Base-by-base conservation (phyloP, 2,797 vertebrate genomes). In the Acipenser transmontanus region DNA sequence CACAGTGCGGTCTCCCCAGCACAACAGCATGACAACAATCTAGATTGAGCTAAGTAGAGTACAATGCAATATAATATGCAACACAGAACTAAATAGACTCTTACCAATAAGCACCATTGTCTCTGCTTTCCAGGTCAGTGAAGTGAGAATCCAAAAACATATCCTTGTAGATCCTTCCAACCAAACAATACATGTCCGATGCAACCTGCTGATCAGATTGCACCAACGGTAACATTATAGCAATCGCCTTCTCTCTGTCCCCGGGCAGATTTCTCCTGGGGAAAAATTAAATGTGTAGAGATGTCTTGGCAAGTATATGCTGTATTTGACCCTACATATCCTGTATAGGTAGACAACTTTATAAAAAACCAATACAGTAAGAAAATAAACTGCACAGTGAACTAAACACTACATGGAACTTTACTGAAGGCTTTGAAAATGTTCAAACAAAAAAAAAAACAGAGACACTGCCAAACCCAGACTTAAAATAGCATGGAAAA, bases 141-240 rank as follows among this genome's bases (percentile, higher is more conserved):
- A 97, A 99, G 73, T 93, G 92, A 47, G 97, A 98, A 78, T 99
- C 96, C 82, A 98, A 84, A 85, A 98, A 99, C 72, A 80, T 93
- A 81, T 99, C 97, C 83, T 96, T 98, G 73, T 98, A 98, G 86
- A 99, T 97, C 48, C 96, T 91, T 66, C 97, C 97, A 73, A 98
- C 91, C 34, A 99, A 81, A 77, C 97, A 99, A 81, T 97, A 98
- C 85, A 99, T 93, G 81, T 99, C 97, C 1, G 97, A 99, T 64
- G 97, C 94, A 34, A 95, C 94, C 77, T 99, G 95, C 64, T 90
- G 92, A 70, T 96, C 91, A 3, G 81, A 87, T 72, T 97, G 84
- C 70, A 98, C 95, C 77, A 99, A 80, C 0, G 94, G 95, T 77
- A 96, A 84, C 95, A 99, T 98, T 76, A 95, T 93, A 81, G 92